Conservation (phyloP, 2,113 vertebrate genomes). For the Todiramphus chloris region DNA sequence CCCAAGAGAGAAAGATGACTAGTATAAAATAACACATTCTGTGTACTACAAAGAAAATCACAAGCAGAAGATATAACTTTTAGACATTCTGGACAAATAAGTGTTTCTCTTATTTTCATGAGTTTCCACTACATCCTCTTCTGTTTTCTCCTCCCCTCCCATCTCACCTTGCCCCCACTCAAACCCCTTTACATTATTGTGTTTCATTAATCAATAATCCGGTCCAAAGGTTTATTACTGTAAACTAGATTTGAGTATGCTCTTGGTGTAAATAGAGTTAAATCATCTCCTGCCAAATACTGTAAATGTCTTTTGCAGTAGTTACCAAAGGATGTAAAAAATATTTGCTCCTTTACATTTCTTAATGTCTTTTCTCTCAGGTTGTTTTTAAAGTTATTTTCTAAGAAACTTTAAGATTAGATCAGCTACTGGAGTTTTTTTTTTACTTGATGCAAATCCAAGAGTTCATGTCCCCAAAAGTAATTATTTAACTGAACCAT, state of each 20-base stretch:
- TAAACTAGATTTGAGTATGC: not conserved
- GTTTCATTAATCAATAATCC: conserved; percentile 26
- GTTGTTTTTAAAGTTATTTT: not conserved
- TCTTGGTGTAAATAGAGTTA: not conserved
- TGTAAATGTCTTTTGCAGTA: not conserved
- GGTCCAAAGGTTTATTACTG: conserved; percentile 12
- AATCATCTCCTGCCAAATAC: not conserved
- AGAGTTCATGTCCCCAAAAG: conserved; percentile 6
- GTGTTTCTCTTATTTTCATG: not conserved
- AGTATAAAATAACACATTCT: not conserved
- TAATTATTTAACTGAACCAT: conserved; percentile 46
- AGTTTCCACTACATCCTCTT: not conserved
- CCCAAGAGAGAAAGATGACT: not conserved
- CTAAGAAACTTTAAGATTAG: not conserved
- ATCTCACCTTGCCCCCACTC: not conserved
- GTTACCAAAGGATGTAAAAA: not conserved
- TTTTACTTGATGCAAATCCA: conserved; percentile 9
- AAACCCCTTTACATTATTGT: not conserved
- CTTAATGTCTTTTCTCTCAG: not conserved
- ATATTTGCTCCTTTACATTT: not conserved
- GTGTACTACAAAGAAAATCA: not conserved
- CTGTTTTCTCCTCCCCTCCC: not conserved
- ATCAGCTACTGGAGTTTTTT: not conserved
- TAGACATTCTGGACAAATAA: not conserved
- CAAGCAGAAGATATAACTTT: not conserved